Percentiles rank a stretch among this genome's conserved stretches.
These are phyloP conservation scores for Neogobius melanostomus DNA, from an alignment of 2,113 vertebrate genomes.

Conservation along the genomic window DNA sequence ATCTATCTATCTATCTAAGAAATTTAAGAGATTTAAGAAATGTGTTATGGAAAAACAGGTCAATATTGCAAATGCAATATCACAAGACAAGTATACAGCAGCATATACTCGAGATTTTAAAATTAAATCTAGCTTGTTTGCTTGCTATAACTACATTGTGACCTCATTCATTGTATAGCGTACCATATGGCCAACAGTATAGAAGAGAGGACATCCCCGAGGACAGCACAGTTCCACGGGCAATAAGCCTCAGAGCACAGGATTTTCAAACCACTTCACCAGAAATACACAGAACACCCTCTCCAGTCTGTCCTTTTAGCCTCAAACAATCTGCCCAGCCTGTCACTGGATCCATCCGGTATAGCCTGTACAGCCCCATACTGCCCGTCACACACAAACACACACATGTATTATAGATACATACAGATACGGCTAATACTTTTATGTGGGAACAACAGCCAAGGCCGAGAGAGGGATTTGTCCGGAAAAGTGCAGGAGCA, in stretches of 20 bases:
- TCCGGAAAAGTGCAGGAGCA: background rate
- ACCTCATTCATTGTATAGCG: constrained; percentile 37
- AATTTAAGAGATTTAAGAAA: too few relatives aligned
- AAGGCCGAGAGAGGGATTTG: background rate
- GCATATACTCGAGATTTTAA: background rate
- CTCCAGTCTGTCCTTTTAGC: constrained; percentile 18
- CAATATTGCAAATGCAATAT: too few relatives aligned
- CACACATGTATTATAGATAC: constrained; percentile 4
- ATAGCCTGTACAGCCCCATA: background rate
- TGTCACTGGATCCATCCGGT: background rate
- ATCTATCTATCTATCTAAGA: too few relatives aligned
- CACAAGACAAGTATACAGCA: too few relatives aligned
- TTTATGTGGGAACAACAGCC: constrained; percentile 14
- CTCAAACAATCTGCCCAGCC: constrained; percentile 7
- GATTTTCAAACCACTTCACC: constrained; percentile 43
- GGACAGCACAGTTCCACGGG: constrained; percentile 34
- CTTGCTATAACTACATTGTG: constrained; percentile 27
- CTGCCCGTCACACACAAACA: constrained; percentile 1
- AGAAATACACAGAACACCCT: constrained; percentile 22
- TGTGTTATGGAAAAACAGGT: too few relatives aligned
- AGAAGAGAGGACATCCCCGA: constrained; percentile 36
- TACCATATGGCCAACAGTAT: constrained; percentile 31
- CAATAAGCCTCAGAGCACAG: constrained; percentile 30
- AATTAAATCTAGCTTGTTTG: constrained; percentile 2
- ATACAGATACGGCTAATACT: constrained; percentile 1